Percentiles rank a stretch among this genome's conserved stretches.
Conservation (phyloP, 2,888 invertebrate genomes). For the Graphium colonna region DNA sequence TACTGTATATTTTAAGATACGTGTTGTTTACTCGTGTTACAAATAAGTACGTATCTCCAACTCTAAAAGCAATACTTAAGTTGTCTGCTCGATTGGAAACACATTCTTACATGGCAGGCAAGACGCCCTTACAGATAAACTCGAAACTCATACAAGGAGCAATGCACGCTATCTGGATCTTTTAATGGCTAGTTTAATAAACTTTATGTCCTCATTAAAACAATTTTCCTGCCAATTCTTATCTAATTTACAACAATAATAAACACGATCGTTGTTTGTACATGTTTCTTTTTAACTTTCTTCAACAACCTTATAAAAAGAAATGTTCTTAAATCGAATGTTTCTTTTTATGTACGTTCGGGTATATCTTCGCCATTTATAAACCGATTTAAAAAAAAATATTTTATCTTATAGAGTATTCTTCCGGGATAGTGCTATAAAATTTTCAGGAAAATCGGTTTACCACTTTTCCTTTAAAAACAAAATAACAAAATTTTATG, state of each 20-base stretch:
- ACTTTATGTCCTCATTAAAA: neutral
- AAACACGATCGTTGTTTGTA: neutral
- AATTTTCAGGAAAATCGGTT: too few species aligned
- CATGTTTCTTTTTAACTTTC: too few species aligned
- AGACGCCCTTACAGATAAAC: constrained; percentile 4
- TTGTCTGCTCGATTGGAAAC: neutral
- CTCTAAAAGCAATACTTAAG: neutral
- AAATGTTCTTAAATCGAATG: too few species aligned
- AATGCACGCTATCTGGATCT: constrained; percentile 5
- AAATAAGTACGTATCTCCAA: neutral
- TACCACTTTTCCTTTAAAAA: too few species aligned
- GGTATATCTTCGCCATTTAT: too few species aligned
- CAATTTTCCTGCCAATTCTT: neutral
- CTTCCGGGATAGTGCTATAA: too few species aligned
- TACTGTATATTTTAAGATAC: too few species aligned
- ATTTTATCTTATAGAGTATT: too few species aligned
- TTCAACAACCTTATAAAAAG: too few species aligned
- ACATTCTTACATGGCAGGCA: neutral
- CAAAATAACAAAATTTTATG: too few species aligned
- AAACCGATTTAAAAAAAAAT: too few species aligned
- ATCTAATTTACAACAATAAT: constrained; percentile 6
- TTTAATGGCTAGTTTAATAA: neutral
- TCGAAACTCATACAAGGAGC: neutral
- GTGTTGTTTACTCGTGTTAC: neutral
- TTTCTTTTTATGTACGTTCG: too few species aligned